Evolutionary conservation across 2,113 vertebrate species (phyloP).

Genomic region (Calidris pygmaea): DNA sequence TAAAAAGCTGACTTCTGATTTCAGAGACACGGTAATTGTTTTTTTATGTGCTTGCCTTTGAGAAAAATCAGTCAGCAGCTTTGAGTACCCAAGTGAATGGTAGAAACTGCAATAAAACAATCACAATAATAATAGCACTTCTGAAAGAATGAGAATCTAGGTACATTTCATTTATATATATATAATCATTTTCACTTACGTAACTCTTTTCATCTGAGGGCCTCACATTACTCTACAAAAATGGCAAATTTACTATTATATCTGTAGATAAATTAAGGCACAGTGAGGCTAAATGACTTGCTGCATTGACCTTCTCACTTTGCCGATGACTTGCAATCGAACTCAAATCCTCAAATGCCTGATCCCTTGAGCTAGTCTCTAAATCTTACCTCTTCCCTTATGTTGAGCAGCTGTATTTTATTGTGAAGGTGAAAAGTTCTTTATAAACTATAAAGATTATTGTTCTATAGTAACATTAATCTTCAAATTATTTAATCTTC

Average conservation of each 20-base stretch:
- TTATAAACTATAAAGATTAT: conserved; percentile 1
- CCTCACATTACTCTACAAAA: conserved; percentile 16
- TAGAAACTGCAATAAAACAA: conserved; percentile 47
- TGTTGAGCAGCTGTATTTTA: not conserved
- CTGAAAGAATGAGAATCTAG: conserved; percentile 5
- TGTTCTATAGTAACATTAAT: not conserved
- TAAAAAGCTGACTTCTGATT: conserved; percentile 48
- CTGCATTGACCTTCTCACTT: conserved; percentile 38
- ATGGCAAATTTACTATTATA: conserved; percentile 12
- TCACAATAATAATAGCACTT: conserved; percentile 25
- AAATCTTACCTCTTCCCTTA: not conserved
- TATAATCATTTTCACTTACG: conserved; percentile 6
- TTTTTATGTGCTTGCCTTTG: conserved; percentile 32
- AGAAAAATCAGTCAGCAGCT: conserved; percentile 49
- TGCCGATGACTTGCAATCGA: not conserved
- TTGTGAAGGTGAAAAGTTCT: conserved; percentile 8
- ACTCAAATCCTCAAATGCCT: not conserved
- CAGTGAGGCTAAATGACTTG: conserved; percentile 4
- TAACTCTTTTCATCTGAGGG: conserved; percentile 1
- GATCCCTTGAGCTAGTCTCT: conserved; percentile 16
- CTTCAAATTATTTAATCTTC: not conserved
- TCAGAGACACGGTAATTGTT: not conserved
- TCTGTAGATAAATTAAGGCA: conserved; percentile 31
- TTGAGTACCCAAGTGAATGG: conserved; percentile 1
- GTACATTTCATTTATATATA: conserved; percentile 26